phyloP scores from a whole-genome alignment of 2,797 vertebrate species.

The Diceros bicornis region DNA sequence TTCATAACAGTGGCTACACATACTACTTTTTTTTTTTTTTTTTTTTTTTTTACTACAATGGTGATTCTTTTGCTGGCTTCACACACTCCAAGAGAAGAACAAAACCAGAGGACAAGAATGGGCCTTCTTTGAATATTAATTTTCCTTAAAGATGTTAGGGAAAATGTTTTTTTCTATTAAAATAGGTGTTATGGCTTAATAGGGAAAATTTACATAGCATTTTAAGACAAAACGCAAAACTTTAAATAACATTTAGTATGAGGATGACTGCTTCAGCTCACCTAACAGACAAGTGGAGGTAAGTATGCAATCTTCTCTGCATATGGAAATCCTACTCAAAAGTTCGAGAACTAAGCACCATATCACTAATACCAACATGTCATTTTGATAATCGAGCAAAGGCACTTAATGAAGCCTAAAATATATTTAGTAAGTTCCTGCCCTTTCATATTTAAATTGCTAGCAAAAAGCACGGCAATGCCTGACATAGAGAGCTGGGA shows the following conservation, averaged over 20 bases:
- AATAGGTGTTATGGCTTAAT: background rate
- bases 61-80: background rate
- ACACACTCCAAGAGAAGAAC: background rate
- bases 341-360: background rate
- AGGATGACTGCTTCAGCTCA: background rate
- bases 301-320: background rate
- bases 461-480: background rate
- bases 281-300: background rate
- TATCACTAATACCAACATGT: background rate
- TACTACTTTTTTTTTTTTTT: rapidly evolving
- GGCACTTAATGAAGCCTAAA: background rate
- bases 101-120: background rate
- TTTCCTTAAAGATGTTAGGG: background rate
- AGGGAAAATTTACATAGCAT: background rate
- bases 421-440: background rate
- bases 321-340: background rate
- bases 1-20: background rate
- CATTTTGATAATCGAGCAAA: constrained; percentile 5
- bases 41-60: background rate
- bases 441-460: background rate
- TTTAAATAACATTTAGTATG: background rate
- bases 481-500: background rate
- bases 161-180: background rate
- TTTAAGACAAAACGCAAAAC: background rate
- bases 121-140: background rate